These are phyloP conservation scores for Dinothrombium tinctorium DNA, from an alignment of 1,140 invertebrate species.

Conservation along the genomic window DNA sequence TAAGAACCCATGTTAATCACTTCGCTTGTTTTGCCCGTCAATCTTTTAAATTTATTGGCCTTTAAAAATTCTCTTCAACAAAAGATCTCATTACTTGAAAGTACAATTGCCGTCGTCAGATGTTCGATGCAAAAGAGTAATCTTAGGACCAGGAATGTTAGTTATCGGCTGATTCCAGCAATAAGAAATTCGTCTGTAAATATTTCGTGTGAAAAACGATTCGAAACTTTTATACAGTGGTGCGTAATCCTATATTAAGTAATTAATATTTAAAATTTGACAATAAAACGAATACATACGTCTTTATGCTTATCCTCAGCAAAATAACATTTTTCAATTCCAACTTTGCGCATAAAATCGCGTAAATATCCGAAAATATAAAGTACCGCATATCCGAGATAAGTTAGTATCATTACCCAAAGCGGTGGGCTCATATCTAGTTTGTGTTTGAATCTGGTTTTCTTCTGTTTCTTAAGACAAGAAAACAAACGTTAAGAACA, in stretches of 20 bases:
- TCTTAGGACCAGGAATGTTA: conserved; percentile 61
- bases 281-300: no score
- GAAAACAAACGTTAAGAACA: no score
- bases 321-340: conserved; percentile 20
- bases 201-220: conserved; percentile 75
- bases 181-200: conserved; percentile 70
- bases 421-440: no score
- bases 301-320: conserved; percentile 18
- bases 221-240: conserved; percentile 76
- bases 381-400: conserved; percentile 17
- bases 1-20: conserved; percentile 66
- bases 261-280: no score
- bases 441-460: no score
- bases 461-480: no score
- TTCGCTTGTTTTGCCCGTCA: conserved; percentile 11
- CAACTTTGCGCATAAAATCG: conserved; percentile 23
- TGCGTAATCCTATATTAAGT: conserved; percentile 41
- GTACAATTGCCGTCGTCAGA: conserved; percentile 72
- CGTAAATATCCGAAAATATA: conserved; percentile 24
- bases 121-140: conserved; percentile 60
- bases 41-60: no score
- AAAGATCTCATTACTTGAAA: conserved; percentile 10
- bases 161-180: conserved; percentile 84
- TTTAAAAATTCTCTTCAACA: no score
- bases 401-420: conserved; percentile 12